Base-by-base conservation (phyloP, 2,888 invertebrate species). In the Dendrolimus houi region DNA sequence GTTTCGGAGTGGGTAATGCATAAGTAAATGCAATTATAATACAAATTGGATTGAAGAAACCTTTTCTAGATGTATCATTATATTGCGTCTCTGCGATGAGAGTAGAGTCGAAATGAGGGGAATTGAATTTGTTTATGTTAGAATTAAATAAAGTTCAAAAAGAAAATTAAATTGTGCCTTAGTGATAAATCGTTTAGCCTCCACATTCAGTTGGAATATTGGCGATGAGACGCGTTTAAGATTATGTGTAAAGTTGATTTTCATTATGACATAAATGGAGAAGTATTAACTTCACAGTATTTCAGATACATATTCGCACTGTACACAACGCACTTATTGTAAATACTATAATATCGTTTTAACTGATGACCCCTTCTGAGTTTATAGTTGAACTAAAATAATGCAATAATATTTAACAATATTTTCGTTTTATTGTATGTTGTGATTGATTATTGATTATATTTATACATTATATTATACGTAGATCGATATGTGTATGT, bases 151-250 rank as follows among this genome's bases (percentile, higher is more conserved):
- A 86, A 88, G 87, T 89, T 87, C 88, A 89, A 89, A 87, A 73
- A 79, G 75, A 87, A 84, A 85, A 80, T 84, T 82, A 85, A 87
- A 89, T 88, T 87, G 89, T 90, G 89, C 89, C 89, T 90, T 90
- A 89, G 88, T 83, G 85, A 79, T 72, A 75, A 79, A 80, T 79
- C 69, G 77, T 76, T 81, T 80, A 81, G 77, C 79, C 73, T 75
- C 75, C 77, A 79, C 80, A 84, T 85, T 80, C 67, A 69, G 81
- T 81, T 79, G 79, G 76, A 75, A 74, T 73, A 74, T 72, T 64
- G 65, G 64, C 64, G 29, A 29, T 29, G 29, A 29, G 29, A 29
- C 69, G 64, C 64, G 63, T 69, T 59, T 67, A 68, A 72, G 69
- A 67, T 65, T 66, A 63, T 64, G 64, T 65, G 64, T 65, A 62